Evolutionary conservation across 1,140 invertebrate species (phyloP).

Genomic region (Pseudomyrmex pallidus): DNA sequence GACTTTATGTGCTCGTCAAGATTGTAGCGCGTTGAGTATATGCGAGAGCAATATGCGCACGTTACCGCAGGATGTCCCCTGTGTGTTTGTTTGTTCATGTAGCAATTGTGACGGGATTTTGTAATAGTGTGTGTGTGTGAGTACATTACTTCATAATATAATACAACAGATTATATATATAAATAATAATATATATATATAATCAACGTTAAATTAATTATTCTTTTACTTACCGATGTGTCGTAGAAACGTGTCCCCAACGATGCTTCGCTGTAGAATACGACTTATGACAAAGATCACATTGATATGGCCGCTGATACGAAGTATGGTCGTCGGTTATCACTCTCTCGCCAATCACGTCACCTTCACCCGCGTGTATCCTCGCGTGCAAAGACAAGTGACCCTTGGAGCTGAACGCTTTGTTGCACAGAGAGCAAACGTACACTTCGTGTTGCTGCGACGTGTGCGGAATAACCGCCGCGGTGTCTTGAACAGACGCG

Average conservation of each 20-base stretch:
- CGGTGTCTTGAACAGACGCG: constrained; percentile 22
- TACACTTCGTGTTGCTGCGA: constrained; percentile 84
- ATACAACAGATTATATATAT: too few species aligned
- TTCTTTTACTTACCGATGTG: constrained; percentile 78
- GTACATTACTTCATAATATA: too few species aligned
- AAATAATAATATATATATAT: not conserved
- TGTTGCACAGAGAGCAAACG: constrained; percentile 85
- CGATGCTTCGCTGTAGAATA: constrained; percentile 86
- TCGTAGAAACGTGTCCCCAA: constrained; percentile 86
- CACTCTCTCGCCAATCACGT: constrained; percentile 84
- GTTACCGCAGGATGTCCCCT: constrained; percentile 85
- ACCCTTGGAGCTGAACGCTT: constrained; percentile 85
- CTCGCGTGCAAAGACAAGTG: constrained; percentile 85
- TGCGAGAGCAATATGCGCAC: constrained; percentile 83
- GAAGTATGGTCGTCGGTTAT: constrained; percentile 84
- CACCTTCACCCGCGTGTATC: constrained; percentile 84
- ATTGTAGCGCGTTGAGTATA: constrained; percentile 85
- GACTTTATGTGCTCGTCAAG: constrained; percentile 85
- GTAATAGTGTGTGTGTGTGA: too few species aligned
- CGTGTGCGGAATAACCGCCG: constrained; percentile 77
- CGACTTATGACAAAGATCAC: constrained; percentile 86
- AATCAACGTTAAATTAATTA: not conserved
- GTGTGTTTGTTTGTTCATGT: not conserved
- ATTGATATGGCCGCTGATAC: constrained; percentile 85
- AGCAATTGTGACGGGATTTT: too few species aligned